These are phyloP conservation scores for Seira sanloemensis DNA, from an alignment of 2,888 invertebrate species.

Conservation along the genomic window DNA sequence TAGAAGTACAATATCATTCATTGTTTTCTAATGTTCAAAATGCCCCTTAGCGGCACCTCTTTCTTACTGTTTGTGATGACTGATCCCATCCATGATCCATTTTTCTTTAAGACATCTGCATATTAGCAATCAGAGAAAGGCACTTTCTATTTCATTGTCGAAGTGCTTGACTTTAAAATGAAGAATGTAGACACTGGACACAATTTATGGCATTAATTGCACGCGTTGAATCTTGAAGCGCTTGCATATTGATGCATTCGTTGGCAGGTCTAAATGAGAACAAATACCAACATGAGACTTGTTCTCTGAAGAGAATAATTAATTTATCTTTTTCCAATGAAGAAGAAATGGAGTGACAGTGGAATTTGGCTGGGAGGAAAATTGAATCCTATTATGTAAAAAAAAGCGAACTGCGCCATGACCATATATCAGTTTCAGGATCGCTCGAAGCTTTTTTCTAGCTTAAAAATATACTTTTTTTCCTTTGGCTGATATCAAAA, in stretches of 20 bases:
- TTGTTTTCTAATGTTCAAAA: too few species aligned
- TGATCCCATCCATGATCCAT: constrained; percentile 55
- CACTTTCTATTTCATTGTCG: constrained; percentile 42
- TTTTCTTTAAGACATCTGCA: constrained; percentile 26
- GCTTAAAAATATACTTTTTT: too few species aligned
- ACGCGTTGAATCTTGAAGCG: neutral
- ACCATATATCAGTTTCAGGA: constrained; percentile 39
- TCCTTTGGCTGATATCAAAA: too few species aligned
- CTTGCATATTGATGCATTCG: constrained; percentile 4
- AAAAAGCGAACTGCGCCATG: neutral
- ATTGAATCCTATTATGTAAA: neutral
- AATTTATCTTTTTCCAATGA: constrained; percentile 58
- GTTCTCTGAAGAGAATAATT: constrained; percentile 50
- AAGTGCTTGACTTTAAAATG: too few species aligned
- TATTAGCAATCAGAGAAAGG: constrained; percentile 3
- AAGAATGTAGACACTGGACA: too few species aligned
- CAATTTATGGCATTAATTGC: too few species aligned
- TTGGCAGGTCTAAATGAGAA: constrained; percentile 47
- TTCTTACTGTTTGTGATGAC: constrained; percentile 54
- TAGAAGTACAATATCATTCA: constrained; percentile 26
- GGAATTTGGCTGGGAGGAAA: constrained; percentile 47
- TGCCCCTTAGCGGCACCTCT: constrained; percentile 37
- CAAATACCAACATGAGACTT: constrained; percentile 41
- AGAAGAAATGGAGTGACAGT: constrained; percentile 47
- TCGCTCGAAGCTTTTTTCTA: neutral